These are phyloP conservation scores for Eretmochelys imbricata DNA, from an alignment of 2,113 vertebrate genomes.

Conservation along the genomic window DNA sequence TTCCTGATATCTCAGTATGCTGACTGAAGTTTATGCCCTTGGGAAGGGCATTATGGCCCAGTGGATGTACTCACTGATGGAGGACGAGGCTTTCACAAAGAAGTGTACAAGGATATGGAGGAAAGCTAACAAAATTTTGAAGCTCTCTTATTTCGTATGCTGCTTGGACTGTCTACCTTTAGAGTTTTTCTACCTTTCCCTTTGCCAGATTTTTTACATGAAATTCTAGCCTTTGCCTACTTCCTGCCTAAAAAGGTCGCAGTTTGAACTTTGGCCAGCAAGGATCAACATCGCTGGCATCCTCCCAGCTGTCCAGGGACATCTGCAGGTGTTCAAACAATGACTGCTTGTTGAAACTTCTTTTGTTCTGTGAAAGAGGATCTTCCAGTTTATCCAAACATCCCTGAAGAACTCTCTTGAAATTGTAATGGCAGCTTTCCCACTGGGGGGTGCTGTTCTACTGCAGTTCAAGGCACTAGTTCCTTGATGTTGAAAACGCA, in stretches of 20 bases:
- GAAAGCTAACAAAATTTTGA: fast-evolving
- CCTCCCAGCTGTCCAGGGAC: not conserved
- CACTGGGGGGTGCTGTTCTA: conserved; percentile 11
- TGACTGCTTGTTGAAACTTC: not conserved
- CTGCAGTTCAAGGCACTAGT: not conserved
- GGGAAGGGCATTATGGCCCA: fast-evolving
- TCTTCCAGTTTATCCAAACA: not conserved
- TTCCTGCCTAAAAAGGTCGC: not conserved
- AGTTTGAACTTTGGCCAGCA: not conserved
- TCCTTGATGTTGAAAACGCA: fast-evolving
- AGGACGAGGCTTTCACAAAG: fast-evolving
- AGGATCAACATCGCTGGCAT: not conserved
- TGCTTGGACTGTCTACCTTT: fast-evolving
- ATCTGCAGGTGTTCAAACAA: not conserved
- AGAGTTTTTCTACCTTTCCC: not conserved
- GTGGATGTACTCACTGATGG: fast-evolving
- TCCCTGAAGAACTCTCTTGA: not conserved
- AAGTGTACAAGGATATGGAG: no score
- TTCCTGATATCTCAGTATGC: fast-evolving
- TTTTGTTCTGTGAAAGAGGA: fast-evolving
- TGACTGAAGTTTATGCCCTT: fast-evolving
- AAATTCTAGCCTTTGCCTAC: not conserved
- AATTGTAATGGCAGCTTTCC: not conserved
- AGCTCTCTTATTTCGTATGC: fast-evolving
- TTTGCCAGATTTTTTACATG: not conserved